Evolutionary conservation across 1,140 invertebrate species (phyloP).

Genomic region (Monomorium pharaonis): DNA sequence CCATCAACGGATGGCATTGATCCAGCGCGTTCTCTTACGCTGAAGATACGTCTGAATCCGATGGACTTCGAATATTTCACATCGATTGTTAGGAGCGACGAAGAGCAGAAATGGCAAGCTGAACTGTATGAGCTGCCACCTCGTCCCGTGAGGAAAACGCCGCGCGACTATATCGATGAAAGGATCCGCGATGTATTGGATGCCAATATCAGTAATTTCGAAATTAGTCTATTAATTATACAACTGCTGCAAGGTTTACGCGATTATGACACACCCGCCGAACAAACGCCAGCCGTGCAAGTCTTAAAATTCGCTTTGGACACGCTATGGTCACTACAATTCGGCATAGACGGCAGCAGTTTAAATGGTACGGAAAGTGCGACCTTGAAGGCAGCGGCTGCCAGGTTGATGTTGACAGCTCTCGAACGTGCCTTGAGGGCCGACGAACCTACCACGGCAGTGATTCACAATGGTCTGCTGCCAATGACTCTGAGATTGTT

Average conservation of each 20-base stretch:
- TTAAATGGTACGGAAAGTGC: constrained; percentile 77
- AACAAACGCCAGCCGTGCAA: constrained; percentile 86
- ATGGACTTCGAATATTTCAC: constrained; percentile 89
- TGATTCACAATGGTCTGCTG: constrained; percentile 87
- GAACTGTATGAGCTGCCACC: constrained; percentile 66
- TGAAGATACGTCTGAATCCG: constrained; percentile 87
- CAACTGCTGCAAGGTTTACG: constrained; percentile 87
- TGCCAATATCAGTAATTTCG: constrained; percentile 85
- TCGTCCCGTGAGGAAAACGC: constrained; percentile 81
- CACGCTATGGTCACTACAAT: constrained; percentile 87
- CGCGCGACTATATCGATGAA: constrained; percentile 86
- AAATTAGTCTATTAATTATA: constrained; percentile 87
- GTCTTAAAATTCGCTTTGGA: constrained; percentile 88
- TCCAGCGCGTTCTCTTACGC: constrained; percentile 83
- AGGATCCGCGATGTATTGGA: constrained; percentile 85
- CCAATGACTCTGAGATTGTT: constrained; percentile 87
- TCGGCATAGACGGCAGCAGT: constrained; percentile 81
- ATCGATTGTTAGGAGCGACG: constrained; percentile 86
- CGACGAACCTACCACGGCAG: constrained; percentile 86
- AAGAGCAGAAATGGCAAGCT: constrained; percentile 81
- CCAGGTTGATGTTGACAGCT: constrained; percentile 86
- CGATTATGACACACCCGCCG: constrained; percentile 86
- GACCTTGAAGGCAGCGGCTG: constrained; percentile 86
- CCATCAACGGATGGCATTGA: constrained; percentile 85
- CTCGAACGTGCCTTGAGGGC: constrained; percentile 86